A percentile compares a stretch with the other conserved stretches of the same genome.
Evolutionary conservation across 2,797 vertebrate genomes (phyloP).

Genomic region (Synaphobranchus kaupii): DNA sequence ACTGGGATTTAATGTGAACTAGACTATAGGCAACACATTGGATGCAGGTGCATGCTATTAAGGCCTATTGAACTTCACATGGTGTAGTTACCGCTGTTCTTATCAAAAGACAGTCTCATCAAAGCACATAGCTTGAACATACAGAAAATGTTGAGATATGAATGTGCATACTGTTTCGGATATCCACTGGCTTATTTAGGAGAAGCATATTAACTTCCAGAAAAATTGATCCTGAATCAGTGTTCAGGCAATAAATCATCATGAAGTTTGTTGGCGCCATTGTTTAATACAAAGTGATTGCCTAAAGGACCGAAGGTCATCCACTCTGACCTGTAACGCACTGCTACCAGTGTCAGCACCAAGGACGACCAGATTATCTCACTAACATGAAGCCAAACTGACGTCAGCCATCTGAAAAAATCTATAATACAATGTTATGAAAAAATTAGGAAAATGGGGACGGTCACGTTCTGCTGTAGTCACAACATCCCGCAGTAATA

Average conservation of each 20-base stretch:
- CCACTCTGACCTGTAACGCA: conserved; percentile 48
- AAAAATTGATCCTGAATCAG: conserved; percentile 56
- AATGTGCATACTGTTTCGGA: background rate
- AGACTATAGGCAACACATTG: background rate
- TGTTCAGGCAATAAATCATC: conserved; percentile 56
- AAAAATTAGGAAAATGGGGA: background rate
- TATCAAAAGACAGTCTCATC: background rate
- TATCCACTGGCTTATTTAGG: background rate
- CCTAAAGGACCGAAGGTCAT: conserved; percentile 43
- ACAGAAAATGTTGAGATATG: background rate
- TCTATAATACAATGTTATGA: background rate
- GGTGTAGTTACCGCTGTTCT: background rate
- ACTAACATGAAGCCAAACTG: conserved; percentile 26
- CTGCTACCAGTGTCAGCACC: conserved; percentile 47
- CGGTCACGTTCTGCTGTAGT: background rate
- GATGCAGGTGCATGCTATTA: background rate
- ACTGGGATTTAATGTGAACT: background rate
- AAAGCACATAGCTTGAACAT: background rate
- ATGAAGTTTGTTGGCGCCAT: conserved; percentile 36
- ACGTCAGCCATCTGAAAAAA: background rate
- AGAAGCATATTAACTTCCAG: conserved; percentile 43
- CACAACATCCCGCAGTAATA: background rate
- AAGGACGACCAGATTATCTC: conserved; percentile 45
- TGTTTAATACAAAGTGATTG: conserved; percentile 40
- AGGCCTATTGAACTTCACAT: background rate